Conservation (phyloP, 2,888 invertebrate species). For the Lasioglossum oenotherae region DNA sequence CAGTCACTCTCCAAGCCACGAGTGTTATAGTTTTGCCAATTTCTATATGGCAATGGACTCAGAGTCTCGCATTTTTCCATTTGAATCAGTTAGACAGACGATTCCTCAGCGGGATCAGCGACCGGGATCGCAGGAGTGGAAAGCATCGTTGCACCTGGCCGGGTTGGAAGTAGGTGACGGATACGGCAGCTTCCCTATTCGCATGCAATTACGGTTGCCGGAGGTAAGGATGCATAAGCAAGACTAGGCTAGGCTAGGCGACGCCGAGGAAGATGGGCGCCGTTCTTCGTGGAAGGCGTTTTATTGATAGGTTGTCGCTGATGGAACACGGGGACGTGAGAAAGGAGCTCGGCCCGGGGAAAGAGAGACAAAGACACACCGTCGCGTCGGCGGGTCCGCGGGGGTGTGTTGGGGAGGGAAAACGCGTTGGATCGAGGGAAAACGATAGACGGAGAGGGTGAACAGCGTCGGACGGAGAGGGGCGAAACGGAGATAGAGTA, state of each 20-base stretch:
- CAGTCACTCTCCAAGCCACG: background rate
- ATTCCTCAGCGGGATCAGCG: background rate
- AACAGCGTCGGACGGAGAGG: conserved; percentile 39
- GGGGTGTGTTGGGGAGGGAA: background rate
- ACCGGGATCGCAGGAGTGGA: background rate
- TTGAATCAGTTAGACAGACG: background rate
- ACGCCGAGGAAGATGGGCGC: conserved; percentile 56
- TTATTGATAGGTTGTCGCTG: conserved; percentile 70
- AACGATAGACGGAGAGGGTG: conserved; percentile 9
- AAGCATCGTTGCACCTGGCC: background rate
- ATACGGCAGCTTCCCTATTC: conserved; percentile 37
- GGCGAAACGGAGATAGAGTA: conserved; percentile 63
- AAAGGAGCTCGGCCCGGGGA: conserved; percentile 28
- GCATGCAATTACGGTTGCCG: conserved; percentile 53
- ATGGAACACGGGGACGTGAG: conserved; percentile 67
- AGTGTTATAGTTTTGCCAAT: background rate
- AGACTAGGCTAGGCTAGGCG: conserved; percentile 30
- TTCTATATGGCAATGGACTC: background rate
- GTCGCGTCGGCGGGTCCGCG: background rate
- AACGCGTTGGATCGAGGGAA: conserved; percentile 19
- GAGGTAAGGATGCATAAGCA: conserved; percentile 1
- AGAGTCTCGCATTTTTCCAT: background rate
- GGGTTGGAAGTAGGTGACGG: conserved; percentile 29
- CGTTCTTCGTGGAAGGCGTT: conserved; percentile 61
- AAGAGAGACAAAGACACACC: conserved; percentile 29